Conservation (phyloP, 2,797 vertebrate species). For the Mormyrops boulengeri region DNA sequence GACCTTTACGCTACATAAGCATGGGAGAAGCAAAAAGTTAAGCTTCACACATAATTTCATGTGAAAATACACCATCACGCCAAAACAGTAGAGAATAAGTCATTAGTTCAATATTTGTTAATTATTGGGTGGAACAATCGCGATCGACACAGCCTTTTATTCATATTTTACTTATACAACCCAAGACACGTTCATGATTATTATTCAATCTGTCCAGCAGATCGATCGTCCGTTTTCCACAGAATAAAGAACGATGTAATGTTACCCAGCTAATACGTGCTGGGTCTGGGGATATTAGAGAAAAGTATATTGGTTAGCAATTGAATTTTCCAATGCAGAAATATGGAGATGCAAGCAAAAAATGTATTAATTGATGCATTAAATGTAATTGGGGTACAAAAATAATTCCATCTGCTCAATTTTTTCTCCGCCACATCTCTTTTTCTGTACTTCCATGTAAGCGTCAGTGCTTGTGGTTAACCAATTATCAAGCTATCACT, state of each 20-base stretch:
- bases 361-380: background rate
- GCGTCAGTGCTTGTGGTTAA: background rate
- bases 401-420: background rate
- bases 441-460: background rate
- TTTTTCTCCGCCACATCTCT: background rate
- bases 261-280: background rate
- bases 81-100: background rate
- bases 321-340: background rate
- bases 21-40: background rate
- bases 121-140: background rate
- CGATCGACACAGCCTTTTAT: background rate
- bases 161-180: background rate
- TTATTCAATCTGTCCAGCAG: background rate
- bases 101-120: background rate
- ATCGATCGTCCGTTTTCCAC: background rate
- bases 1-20: background rate
- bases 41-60: background rate
- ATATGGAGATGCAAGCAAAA: background rate
- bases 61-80: background rate
- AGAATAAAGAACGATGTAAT: background rate
- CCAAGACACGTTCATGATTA: background rate
- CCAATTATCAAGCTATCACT: background rate
- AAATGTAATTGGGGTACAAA: background rate
- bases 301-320: background rate
- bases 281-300: background rate